phyloP scores from a whole-genome alignment of 2,797 vertebrate species.

The Fundulus diaphanus region DNA sequence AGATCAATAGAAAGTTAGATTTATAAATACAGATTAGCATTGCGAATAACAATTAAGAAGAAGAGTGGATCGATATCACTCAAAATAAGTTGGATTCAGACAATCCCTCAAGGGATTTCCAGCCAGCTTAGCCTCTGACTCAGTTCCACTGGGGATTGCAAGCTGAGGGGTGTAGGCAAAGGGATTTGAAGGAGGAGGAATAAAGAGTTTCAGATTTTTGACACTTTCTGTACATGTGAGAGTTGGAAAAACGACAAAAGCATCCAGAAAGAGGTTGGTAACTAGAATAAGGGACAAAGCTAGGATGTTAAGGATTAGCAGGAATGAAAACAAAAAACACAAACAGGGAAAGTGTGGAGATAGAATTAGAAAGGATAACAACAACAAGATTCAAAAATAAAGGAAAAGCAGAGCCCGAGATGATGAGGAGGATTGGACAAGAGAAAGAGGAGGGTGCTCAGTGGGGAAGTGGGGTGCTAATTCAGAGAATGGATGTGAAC shows the following conservation, averaged over 20 bases:
- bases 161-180: conserved; percentile 42
- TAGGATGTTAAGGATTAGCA: conserved; percentile 62
- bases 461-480: conserved; percentile 73
- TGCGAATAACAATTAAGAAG: conserved; percentile 93
- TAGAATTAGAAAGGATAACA: conserved; percentile 72
- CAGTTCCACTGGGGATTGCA: conserved; percentile 48
- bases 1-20: conserved; percentile 92
- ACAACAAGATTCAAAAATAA: conserved; percentile 61
- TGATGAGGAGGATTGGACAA: conserved; percentile 61
- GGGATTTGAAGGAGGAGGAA: conserved; percentile 49
- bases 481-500: conserved; percentile 77
- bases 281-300: conserved; percentile 40
- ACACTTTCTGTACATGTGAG: conserved; percentile 37
- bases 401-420: conserved; percentile 50
- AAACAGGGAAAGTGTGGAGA: conserved; percentile 48
- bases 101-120: conserved; percentile 77
- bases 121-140: conserved; percentile 64
- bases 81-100: conserved; percentile 89
- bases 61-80: conserved; percentile 89
- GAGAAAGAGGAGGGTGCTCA: conserved; percentile 71
- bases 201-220: conserved; percentile 61
- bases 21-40: conserved; percentile 94
- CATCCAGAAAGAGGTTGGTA: conserved; percentile 55
- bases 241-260: conserved; percentile 34
- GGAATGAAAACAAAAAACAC: conserved; percentile 43